Conservation (phyloP, 2,113 vertebrate genomes). For the Scomber colias region DNA sequence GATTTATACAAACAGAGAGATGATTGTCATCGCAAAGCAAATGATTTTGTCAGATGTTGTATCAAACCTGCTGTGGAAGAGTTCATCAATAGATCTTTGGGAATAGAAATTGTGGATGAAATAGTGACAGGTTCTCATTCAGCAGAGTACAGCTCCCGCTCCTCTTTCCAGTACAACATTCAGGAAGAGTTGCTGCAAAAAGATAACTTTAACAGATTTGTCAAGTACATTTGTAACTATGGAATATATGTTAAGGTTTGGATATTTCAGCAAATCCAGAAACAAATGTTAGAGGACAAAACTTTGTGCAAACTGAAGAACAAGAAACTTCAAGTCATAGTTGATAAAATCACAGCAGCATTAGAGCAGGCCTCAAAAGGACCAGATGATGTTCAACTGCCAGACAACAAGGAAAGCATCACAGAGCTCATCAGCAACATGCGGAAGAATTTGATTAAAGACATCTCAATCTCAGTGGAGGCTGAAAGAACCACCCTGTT, state of each 20-base stretch:
- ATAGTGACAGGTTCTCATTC: constrained; percentile 46
- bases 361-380: background rate
- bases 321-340: background rate
- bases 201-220: constrained; percentile 45
- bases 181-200: constrained; percentile 62
- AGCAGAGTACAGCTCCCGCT: constrained; percentile 45
- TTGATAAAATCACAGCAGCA: constrained; percentile 21
- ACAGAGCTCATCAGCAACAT: constrained; percentile 36
- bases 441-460: constrained; percentile 33
- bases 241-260: constrained; percentile 65
- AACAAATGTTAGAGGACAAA: constrained; percentile 13
- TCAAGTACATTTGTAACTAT: constrained; percentile 56
- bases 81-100: constrained; percentile 54
- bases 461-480: constrained; percentile 54
- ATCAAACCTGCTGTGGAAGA: constrained; percentile 66
- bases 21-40: constrained; percentile 63
- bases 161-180: constrained; percentile 66
- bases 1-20: constrained; percentile 59
- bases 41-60: constrained; percentile 50
- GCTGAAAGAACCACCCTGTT: constrained; percentile 29
- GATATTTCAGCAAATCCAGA: constrained; percentile 31
- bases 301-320: constrained; percentile 43
- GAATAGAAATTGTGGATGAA: constrained; percentile 67
- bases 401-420: constrained; percentile 38
- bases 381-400: constrained; percentile 2